phyloP scores from a whole-genome alignment of 2,888 invertebrate genomes.

The Liodrosophila aerea region DNA sequence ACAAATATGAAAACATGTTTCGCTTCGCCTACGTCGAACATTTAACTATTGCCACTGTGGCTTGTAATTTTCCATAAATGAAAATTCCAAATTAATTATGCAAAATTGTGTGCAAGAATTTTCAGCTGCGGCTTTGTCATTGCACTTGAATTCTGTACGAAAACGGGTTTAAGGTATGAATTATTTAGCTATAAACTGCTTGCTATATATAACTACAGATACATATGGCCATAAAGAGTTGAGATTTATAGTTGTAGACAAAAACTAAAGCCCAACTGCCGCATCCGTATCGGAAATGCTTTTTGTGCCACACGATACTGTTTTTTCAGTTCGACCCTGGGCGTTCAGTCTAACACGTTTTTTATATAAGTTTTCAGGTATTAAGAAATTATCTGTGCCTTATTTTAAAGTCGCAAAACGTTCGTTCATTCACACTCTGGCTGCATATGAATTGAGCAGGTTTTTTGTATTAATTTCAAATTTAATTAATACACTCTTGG shows the following conservation, averaged over 20 bases:
- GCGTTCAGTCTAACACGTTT: slow-evolving; percentile 48
- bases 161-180: slow-evolving; percentile 15
- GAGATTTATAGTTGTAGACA: neutral
- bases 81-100: slow-evolving; percentile 29
- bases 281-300: slow-evolving; percentile 50
- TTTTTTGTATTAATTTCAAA: neutral
- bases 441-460: neutral
- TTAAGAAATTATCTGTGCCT: slow-evolving; percentile 1
- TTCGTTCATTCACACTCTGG: slow-evolving; percentile 13
- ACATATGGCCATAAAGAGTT: neutral
- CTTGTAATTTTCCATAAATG: slow-evolving; percentile 58
- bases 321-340: slow-evolving; percentile 31
- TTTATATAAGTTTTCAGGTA: slow-evolving; percentile 34
- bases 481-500: neutral
- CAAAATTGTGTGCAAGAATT: slow-evolving; percentile 53
- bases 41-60: slow-evolving; percentile 5
- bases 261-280: slow-evolving; percentile 14
- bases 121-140: slow-evolving; percentile 43
- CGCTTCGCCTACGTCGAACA: neutral
- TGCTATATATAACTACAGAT: neutral
- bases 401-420: slow-evolving; percentile 13
- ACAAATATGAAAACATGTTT: slow-evolving; percentile 50
- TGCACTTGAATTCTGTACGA: slow-evolving; percentile 55
- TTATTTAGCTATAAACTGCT: neutral
- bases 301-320: neutral